Base-by-base conservation (phyloP, 1,140 invertebrate genomes). In the Panagrolaimus sp. region DNA sequence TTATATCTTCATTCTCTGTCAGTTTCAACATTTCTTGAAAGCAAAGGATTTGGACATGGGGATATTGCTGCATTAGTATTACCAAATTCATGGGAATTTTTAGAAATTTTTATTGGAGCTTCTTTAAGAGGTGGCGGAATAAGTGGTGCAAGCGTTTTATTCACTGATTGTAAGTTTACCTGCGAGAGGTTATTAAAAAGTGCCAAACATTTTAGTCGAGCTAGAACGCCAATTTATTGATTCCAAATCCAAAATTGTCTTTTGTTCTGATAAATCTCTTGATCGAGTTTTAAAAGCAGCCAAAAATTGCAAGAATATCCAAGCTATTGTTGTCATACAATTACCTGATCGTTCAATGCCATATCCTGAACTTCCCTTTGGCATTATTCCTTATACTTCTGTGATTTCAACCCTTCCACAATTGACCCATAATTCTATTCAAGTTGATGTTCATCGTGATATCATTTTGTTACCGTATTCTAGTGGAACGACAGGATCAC, bases 51-150 rank as follows among this genome's bases (percentile, higher is more conserved):
- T 43, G 58, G 38, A 6, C 58, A 52, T 21, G 74, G 71, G 8
- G 75, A 77, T 55, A 28, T 77, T 32, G 76, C 76, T 24, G 65
- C 26, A 12, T 17, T 73, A 14, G 63, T 68, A 6, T 24, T 79
- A 21, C 76, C 44, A 12, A 77, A 77, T 67, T 76, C 70, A 21
- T 77, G 76, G 76, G 65, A 77, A 64, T 77, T 68, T 55, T 69
- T 70, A 15, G 17, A 69, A 17, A 74, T 79, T 26, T 77, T 77
- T 62, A 14, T 52, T 28, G 77, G 76, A 15, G 47, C 73, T 28
- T 65, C 12, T 45, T 26, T 79, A 28, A 55, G 73, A 32, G 76
- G 76, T 7, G 76, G 75, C 63, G 74, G 67, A 4, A 65, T 73
- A 14, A 77, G 75, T 65, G 77, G 75, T n/a, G 74, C 77, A 6